Conservation (phyloP, 2,888 invertebrate species). For the Tetragonula carbonaria region DNA sequence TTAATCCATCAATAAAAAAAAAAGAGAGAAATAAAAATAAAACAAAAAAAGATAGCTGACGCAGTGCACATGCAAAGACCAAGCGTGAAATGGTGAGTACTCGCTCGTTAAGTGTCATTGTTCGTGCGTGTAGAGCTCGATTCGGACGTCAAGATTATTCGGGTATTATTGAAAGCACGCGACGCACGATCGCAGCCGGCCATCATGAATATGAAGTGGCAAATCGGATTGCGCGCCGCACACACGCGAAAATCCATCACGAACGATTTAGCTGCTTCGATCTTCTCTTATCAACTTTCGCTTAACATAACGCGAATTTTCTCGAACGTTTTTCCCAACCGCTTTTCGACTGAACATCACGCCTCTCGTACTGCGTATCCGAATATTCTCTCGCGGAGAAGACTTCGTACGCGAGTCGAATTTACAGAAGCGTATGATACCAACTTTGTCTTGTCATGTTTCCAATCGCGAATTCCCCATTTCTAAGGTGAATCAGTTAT, state of each 20-base stretch:
- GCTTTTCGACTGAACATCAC: neutral
- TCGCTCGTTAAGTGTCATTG: constrained; percentile 58
- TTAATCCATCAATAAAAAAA: neutral
- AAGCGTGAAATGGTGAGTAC: constrained; percentile 31
- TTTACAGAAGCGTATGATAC: neutral
- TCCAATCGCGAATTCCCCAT: neutral
- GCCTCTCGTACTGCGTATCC: no score
- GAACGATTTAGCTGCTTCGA: constrained; percentile 42
- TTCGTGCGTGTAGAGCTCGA: constrained; percentile 34
- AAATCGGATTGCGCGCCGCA: constrained; percentile 53
- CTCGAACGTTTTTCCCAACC: neutral
- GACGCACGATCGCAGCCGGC: constrained; percentile 36
- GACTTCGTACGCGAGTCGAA: neutral
- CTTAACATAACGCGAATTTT: neutral
- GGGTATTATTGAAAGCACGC: constrained; percentile 57
- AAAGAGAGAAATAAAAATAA: no score
- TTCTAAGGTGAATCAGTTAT: neutral
- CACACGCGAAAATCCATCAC: constrained; percentile 43
- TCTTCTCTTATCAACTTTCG: constrained; percentile 10
- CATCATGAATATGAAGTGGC: constrained; percentile 58
- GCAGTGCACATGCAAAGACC: neutral
- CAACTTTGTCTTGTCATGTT: neutral
- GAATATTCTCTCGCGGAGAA: neutral
- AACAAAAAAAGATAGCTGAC: neutral
- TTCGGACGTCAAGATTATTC: constrained; percentile 52